phyloP scores from a whole-genome alignment of 2,888 invertebrate species.

The Sesamia inferens region DNA sequence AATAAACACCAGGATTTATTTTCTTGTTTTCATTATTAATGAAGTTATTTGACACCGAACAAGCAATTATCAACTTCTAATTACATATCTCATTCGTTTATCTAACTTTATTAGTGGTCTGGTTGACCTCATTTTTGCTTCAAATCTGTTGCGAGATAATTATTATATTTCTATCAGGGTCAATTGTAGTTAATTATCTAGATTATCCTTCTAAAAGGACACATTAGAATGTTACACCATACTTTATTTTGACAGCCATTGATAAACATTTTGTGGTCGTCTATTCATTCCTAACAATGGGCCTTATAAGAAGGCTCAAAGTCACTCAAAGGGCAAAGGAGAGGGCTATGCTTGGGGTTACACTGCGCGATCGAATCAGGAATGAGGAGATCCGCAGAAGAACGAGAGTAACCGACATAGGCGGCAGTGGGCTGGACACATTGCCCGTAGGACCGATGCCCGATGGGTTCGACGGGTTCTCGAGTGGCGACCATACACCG shows the following conservation, averaged over 20 bases:
- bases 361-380: no score
- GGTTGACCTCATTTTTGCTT: conserved; percentile 63
- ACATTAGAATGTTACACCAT: conserved; percentile 17
- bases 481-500: no score
- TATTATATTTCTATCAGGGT: conserved; percentile 43
- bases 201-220: conserved; percentile 34
- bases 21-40: conserved; percentile 47
- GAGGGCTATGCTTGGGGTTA: no score
- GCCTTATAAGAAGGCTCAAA: no score
- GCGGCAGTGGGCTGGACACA: no score
- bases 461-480: no score
- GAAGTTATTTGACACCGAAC: conserved; percentile 59
- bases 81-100: conserved; percentile 66
- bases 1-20: conserved; percentile 60
- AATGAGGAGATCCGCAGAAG: no score
- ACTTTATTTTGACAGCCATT: neutral
- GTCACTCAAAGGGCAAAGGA: no score
- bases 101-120: conserved; percentile 57
- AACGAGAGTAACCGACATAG: no score
- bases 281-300: neutral
- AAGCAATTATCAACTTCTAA: conserved; percentile 62
- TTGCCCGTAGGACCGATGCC: no score
- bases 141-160: conserved; percentile 49
- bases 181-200: conserved; percentile 28
- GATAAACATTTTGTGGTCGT: neutral